phyloP scores from a whole-genome alignment of 2,888 invertebrate genomes.

The Cephus spinipes region DNA sequence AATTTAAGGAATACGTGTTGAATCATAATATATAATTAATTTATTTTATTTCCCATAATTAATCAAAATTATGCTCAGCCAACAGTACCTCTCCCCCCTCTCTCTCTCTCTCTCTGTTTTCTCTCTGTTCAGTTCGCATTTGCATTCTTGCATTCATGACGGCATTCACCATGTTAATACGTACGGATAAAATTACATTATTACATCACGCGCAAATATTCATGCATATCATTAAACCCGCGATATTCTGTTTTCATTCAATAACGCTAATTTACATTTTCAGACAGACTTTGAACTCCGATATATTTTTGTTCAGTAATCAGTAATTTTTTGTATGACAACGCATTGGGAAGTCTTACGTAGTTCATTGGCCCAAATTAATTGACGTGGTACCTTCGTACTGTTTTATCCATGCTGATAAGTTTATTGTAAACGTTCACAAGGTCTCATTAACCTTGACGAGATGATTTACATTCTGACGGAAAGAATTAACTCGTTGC shows the following conservation, averaged over 20 bases:
- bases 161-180: neutral
- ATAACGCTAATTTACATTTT: neutral
- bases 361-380: neutral
- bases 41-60: neutral
- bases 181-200: constrained; percentile 5
- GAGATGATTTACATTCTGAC: constrained; percentile 41
- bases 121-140: neutral
- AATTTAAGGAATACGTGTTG: neutral
- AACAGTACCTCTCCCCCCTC: neutral
- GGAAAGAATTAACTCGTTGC: constrained; percentile 43
- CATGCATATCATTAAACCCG: neutral
- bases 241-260: neutral
- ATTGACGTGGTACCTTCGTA: neutral
- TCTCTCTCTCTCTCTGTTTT: neutral
- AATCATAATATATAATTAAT: neutral
- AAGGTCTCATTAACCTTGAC: constrained; percentile 38
- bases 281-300: neutral
- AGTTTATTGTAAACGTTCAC: neutral
- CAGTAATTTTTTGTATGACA: neutral
- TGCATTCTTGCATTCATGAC: neutral
- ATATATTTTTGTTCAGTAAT: neutral
- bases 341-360: neutral
- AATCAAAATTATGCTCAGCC: neutral
- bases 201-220: constrained; percentile 4
- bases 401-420: neutral